Evolutionary conservation across 2,113 vertebrate genomes (phyloP).

Genomic region (Propithecus coquereli): DNA sequence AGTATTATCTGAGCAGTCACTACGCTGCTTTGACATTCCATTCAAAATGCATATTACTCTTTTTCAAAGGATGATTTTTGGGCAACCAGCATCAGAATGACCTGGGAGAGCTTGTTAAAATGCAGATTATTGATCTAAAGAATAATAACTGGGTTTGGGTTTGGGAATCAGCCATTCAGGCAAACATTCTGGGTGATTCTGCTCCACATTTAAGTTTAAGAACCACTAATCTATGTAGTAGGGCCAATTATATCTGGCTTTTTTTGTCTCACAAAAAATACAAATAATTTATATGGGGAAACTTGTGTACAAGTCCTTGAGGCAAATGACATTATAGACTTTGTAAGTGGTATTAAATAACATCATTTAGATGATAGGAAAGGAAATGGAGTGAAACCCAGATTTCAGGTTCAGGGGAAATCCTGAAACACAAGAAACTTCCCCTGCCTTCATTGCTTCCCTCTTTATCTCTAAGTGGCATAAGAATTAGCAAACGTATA

Average conservation of each 20-base stretch:
- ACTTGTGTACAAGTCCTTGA: background rate
- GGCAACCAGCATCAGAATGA: background rate
- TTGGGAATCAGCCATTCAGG: slow-evolving; percentile 21
- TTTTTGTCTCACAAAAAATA: background rate
- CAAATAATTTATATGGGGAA: background rate
- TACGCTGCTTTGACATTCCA: background rate
- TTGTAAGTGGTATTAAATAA: slow-evolving; percentile 4
- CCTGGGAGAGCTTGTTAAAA: background rate
- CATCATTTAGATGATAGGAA: background rate
- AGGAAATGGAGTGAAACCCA: background rate
- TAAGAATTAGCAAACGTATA: background rate
- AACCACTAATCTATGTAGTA: background rate
- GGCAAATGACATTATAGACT: slow-evolving; percentile 2
- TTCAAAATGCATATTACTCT: slow-evolving; percentile 13
- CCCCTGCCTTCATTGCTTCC: background rate
- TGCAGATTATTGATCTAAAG: background rate
- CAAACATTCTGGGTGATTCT: background rate
- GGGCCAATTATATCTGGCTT: background rate
- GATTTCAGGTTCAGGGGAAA: background rate
- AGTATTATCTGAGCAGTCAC: slow-evolving; percentile 8
- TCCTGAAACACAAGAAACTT: background rate
- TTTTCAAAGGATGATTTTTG: background rate
- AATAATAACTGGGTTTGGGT: background rate
- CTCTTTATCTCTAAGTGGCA: background rate
- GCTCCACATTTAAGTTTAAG: slow-evolving; percentile 17